Conservation (phyloP, 2,888 invertebrate species). For the Metellina segmentata region DNA sequence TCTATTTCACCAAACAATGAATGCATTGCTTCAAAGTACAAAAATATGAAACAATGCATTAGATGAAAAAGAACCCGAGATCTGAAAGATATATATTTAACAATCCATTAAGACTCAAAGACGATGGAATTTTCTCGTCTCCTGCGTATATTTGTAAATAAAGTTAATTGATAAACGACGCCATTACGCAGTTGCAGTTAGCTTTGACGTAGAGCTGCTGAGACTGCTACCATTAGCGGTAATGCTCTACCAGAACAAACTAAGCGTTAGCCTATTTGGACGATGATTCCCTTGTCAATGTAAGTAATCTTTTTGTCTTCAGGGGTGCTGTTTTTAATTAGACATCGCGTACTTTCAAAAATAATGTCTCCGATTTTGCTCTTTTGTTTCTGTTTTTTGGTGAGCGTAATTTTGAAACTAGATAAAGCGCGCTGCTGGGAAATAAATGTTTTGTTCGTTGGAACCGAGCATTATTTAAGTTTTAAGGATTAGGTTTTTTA, state of each 20-base stretch:
- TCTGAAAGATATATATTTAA: conserved; percentile 2
- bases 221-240: neutral
- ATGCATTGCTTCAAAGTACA: too few relatives aligned
- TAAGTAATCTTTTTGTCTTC: conserved; percentile 10
- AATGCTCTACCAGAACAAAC: neutral
- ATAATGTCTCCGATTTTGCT: neutral
- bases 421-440: neutral
- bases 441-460: neutral
- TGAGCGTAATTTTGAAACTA: neutral
- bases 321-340: conserved; percentile 4
- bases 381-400: neutral
- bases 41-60: neutral
- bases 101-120: neutral
- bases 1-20: too few relatives aligned
- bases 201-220: neutral
- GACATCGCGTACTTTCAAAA: neutral
- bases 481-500: neutral
- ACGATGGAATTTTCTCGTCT: neutral
- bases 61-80: neutral
- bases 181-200: neutral
- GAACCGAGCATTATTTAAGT: neutral
- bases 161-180: conserved; percentile 5
- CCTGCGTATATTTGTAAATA: neutral
- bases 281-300: conserved; percentile 11
- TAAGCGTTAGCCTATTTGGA: conserved; percentile 9